phyloP scores from a whole-genome alignment of 2,888 invertebrate genomes.

The Tinea pellionella region DNA sequence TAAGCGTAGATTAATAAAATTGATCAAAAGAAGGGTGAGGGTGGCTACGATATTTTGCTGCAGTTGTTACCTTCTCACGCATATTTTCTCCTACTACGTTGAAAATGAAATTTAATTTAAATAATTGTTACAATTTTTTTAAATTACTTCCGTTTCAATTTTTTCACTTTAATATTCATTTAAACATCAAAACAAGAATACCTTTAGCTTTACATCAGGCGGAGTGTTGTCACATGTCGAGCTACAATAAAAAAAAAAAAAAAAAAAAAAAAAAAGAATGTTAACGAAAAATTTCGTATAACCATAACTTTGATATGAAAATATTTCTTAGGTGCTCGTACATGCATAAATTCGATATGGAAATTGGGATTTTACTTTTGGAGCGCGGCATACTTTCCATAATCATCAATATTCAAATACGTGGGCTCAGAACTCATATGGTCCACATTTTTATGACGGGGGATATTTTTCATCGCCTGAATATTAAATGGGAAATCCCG shows the following conservation, averaged over 20 bases:
- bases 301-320: background rate
- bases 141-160: no score
- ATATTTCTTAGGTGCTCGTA: background rate
- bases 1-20: background rate
- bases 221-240: no score
- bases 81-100: background rate
- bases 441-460: constrained; percentile 53
- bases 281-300: background rate
- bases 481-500: constrained; percentile 57
- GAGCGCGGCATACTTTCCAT: constrained; percentile 33
- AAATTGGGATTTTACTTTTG: constrained; percentile 8
- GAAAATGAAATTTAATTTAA: no score
- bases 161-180: no score
- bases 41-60: background rate
- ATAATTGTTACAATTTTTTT: no score
- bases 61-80: background rate
- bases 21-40: background rate
- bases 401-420: constrained; percentile 62
- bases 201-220: no score
- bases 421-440: constrained; percentile 51
- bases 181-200: no score
- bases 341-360: constrained; percentile 7
- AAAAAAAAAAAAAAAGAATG: no score
- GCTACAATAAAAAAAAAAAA: no score
- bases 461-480: constrained; percentile 58